Conservation (phyloP, 2,113 vertebrate species). For the Oplegnathus fasciatus region DNA sequence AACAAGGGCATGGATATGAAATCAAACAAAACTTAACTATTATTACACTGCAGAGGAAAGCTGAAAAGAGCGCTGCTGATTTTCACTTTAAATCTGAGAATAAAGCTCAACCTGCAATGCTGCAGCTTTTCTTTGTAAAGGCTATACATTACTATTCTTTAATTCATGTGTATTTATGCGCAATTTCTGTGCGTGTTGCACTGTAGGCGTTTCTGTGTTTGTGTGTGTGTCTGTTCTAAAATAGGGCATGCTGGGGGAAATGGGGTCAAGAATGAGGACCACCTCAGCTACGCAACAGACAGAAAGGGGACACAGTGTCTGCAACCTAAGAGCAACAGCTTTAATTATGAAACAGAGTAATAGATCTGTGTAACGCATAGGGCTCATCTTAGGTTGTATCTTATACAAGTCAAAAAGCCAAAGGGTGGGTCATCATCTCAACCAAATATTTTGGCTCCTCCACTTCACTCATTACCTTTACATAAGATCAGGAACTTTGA, state of each 20-base stretch:
- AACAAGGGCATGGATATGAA: not conserved
- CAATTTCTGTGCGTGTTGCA: not conserved
- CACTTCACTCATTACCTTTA: not conserved
- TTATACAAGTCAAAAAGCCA: slow-evolving; percentile 21
- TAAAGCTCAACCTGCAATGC: not conserved
- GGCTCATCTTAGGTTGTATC: slow-evolving; percentile 22
- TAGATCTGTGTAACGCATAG: slow-evolving; percentile 45
- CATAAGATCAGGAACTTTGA: not conserved
- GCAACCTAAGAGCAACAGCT: slow-evolving; percentile 64
- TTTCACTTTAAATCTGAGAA: not conserved
- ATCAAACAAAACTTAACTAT: no score
- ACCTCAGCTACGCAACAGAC: slow-evolving; percentile 9
- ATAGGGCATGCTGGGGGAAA: slow-evolving; percentile 29
- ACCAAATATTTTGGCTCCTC: not conserved
- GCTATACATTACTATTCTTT: not conserved
- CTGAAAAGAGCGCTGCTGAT: not conserved
- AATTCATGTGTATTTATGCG: not conserved
- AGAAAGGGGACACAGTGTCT: slow-evolving; percentile 51
- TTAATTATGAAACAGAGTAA: slow-evolving; percentile 77
- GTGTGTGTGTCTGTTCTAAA: slow-evolving; percentile 33
- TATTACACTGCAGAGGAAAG: not conserved
- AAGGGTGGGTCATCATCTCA: not conserved
- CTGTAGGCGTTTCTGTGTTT: not conserved
- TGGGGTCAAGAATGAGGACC: slow-evolving; percentile 57
- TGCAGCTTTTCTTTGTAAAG: not conserved